phyloP scores from a whole-genome alignment of 2,797 vertebrate species.

The Anguilla anguilla region DNA sequence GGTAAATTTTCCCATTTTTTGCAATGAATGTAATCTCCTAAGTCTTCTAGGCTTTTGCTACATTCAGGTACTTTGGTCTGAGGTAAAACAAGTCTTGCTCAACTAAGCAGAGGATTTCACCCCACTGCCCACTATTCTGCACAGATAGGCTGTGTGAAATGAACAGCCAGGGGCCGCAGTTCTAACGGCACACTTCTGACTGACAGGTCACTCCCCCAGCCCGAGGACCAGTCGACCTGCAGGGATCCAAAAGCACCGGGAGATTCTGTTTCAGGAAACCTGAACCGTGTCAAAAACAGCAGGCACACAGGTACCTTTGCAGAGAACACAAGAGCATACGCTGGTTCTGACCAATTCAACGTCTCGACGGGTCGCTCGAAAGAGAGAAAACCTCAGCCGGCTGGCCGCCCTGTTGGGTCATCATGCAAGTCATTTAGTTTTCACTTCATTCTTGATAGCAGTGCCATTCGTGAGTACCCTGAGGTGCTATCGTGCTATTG shows the following conservation, averaged over 20 bases:
- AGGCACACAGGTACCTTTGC: not conserved
- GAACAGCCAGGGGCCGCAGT: not conserved
- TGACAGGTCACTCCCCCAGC: not conserved
- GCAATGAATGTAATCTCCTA: no score
- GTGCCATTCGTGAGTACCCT: not conserved
- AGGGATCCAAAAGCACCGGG: not conserved
- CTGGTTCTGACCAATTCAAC: not conserved
- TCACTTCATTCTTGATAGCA: not conserved
- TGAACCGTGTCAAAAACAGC: not conserved
- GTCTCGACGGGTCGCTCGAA: not conserved
- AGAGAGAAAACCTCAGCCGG: not conserved
- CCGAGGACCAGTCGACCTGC: not conserved
- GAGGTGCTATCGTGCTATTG: not conserved
- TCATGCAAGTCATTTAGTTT: not conserved
- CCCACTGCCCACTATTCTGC: not conserved
- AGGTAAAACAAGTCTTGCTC: not conserved
- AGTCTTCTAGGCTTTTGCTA: no score
- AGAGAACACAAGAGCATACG: not conserved
- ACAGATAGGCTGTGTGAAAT: not conserved
- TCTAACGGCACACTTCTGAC: not conserved
- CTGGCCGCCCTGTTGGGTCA: not conserved
- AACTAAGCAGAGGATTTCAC: not conserved
- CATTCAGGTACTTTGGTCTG: no score
- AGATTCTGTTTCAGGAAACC: constrained; percentile 9
- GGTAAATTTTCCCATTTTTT: no score